These are phyloP conservation scores for Myopa testacea DNA, from an alignment of 2,888 invertebrate species.

Conservation along the genomic window DNA sequence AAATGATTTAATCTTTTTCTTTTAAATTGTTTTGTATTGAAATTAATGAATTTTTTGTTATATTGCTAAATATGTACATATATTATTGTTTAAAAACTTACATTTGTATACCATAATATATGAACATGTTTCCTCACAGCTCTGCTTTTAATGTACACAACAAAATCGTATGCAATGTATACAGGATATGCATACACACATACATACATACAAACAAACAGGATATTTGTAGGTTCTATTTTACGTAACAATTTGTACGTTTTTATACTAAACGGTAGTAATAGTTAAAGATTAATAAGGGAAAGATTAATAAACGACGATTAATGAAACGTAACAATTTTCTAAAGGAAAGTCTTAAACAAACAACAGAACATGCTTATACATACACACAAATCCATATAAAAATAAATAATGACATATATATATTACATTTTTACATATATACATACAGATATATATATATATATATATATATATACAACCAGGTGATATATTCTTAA, in stretches of 20 bases:
- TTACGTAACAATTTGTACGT: not conserved
- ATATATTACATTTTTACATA: not conserved
- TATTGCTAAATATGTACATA: conserved; percentile 4
- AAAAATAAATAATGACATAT: conserved; percentile 35
- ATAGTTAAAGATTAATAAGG: not conserved
- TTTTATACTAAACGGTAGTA: conserved; percentile 29
- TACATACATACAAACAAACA: too few relatives aligned
- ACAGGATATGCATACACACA: too few relatives aligned
- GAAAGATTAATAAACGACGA: conserved; percentile 16
- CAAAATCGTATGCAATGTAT: too few relatives aligned
- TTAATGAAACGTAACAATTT: not conserved
- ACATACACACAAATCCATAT: conserved; percentile 40
- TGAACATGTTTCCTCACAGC: too few relatives aligned
- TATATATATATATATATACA: conserved; percentile 39
- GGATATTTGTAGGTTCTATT: too few relatives aligned
- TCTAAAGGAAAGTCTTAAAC: too few relatives aligned
- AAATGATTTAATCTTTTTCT: conserved; percentile 19
- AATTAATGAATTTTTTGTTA: conserved; percentile 10
- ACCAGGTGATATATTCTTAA: conserved; percentile 61
- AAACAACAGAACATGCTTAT: conserved; percentile 23
- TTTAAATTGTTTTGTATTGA: conserved; percentile 28
- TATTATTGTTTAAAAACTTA: conserved; percentile 13
- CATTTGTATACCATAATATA: too few relatives aligned
- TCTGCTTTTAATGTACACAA: too few relatives aligned
- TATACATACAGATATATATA: conserved; percentile 29